A percentile compares a stretch with the other conserved stretches of the same genome.
phyloP scores from a whole-genome alignment of 2,797 vertebrate species.

The Sphenopsis melanotis region DNA sequence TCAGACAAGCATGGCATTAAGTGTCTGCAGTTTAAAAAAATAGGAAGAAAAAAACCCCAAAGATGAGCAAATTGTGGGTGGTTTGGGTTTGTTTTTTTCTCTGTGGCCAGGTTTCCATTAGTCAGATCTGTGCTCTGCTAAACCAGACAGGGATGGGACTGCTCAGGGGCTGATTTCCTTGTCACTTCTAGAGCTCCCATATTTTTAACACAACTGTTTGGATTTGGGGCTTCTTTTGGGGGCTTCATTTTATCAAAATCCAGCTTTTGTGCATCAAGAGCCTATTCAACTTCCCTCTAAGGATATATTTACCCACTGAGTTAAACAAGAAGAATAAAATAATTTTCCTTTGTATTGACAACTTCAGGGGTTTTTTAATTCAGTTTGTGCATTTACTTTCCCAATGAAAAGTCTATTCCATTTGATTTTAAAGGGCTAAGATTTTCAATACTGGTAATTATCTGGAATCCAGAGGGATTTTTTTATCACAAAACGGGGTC shows the following conservation, averaged over 20 bases:
- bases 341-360: not conserved
- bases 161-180: not conserved
- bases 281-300: not conserved
- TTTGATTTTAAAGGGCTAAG: not conserved
- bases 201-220: not conserved
- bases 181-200: not conserved
- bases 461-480: not conserved
- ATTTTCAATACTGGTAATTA: not conserved
- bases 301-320: not conserved
- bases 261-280: not conserved
- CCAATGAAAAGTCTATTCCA: not conserved
- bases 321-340: not conserved
- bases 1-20: conserved; percentile 40
- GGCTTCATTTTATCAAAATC: not conserved
- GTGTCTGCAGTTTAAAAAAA: conserved; percentile 3
- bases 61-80: not conserved
- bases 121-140: not conserved
- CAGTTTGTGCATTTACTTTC: not conserved
- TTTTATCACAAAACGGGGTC: not conserved
- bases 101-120: not conserved
- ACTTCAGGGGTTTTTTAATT: not conserved
- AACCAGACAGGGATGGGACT: not conserved
- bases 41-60: not conserved
- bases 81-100: not conserved
- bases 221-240: not conserved